Evolutionary conservation across 1,140 invertebrate species (phyloP), one percentile per base, ranked within the genome.

Genomic region (Calliopsis andreniformis): DNA sequence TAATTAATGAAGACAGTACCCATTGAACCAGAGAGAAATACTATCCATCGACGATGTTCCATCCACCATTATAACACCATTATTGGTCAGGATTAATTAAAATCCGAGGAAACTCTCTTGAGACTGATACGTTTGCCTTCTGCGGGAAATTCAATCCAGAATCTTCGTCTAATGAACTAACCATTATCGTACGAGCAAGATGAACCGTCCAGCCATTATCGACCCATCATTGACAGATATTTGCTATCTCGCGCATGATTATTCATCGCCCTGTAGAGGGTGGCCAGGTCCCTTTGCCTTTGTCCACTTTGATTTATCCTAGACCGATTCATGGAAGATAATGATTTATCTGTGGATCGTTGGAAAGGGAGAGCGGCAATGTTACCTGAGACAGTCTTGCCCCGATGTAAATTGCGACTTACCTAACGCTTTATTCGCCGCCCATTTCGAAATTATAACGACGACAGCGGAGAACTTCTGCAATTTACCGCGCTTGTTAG

Each of bases 131-230:
- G 30, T 18, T 61, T 12, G 43, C 42, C 35, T 73, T 55, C 51
- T 59, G 28, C 55, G 59, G 55, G 58, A 14, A 80, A 80, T 53
- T 70, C 23, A 43, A 70, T 53, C 56, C 20, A 14, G 42, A 68
- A 80, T 80, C 69, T 56, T 43, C 25, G 12, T n/a, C 18, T 80
- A 80, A 75, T 80, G 47, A 75, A 79, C 56, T 73, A 79, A 75
- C 47, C 56, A 56, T 80, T 79, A 75, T 80, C 79, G 25, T 75
- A 45, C 79, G 47, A 25, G 20, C 28, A 70, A 79, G 56, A 73
- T 53, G 77, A 66, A 68, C 59, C 32, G 62, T 32, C 49, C 30
- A 64, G 39, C 67, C 30, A 72, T 79, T 79, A 75, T 73, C 61
- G 61, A 45, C 30, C 64, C 77, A 75, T 55, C 62, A 32, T 80